Evolutionary conservation across 1,140 invertebrate species (phyloP).

Genomic region (Micrasema longulum): DNA sequence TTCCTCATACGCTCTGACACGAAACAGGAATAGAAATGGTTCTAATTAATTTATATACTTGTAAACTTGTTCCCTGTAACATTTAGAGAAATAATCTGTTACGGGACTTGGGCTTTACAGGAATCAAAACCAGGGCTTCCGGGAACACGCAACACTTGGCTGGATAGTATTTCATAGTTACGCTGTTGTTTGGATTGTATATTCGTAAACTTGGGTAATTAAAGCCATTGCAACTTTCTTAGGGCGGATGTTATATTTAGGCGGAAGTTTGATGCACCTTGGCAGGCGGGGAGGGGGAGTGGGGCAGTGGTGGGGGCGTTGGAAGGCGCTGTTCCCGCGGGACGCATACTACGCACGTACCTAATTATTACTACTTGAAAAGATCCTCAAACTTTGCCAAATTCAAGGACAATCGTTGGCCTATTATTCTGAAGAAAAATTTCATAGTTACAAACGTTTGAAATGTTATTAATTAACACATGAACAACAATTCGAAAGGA

Average conservation of each 20-base stretch:
- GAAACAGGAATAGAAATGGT: no score
- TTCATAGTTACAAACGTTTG: no score
- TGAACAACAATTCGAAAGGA: no score
- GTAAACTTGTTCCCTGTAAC: no score
- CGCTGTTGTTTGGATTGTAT: conserved; percentile 25
- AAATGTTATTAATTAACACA: no score
- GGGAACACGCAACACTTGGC: conserved; percentile 1
- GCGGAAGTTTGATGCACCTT: conserved; percentile 5
- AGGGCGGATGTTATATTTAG: not conserved
- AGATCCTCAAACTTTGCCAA: conserved; percentile 1
- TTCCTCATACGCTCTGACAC: no score
- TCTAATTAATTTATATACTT: no score
- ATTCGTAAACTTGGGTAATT: conserved; percentile 14
- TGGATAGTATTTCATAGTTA: conserved; percentile 7
- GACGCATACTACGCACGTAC: conserved; percentile 10
- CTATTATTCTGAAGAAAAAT: no score
- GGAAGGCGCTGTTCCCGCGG: conserved; percentile 10
- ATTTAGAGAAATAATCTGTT: no score
- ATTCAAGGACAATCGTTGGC: no score
- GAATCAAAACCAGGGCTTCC: not conserved
- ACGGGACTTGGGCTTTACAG: no score
- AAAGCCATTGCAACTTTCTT: conserved; percentile 13
- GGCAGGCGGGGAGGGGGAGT: not conserved
- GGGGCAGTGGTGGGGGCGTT: not conserved
- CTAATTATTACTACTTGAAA: conserved; percentile 12